Evolutionary conservation across 2,888 invertebrate species (phyloP), one percentile per base, ranked within the genome.

Genomic region (Microdon myrmicae): DNA sequence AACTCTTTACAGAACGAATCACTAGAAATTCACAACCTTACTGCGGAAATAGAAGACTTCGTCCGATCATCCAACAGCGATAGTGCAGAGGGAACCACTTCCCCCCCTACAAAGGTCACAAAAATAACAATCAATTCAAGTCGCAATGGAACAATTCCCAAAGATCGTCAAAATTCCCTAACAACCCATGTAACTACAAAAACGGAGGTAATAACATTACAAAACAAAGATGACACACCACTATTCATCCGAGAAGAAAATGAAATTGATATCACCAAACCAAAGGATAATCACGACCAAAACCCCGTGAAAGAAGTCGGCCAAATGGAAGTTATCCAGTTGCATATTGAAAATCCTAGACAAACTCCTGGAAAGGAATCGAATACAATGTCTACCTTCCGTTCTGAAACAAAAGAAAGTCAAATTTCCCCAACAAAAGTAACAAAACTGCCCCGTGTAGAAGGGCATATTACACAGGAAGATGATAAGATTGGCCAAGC

Each of bases 21-120:
- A 20, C 39, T 67, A 22, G 68, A 72, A 48, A 73, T 76, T 47
- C 68, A 71, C n/a, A 72, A 74, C 66, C 69, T 76, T 32, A 73
- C 75, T n/a, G 74, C 73, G 20, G 74, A 75, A 71, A 75, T 76
- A 29, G 73, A 75, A 68, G 72, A 69, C 38, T 75, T 75, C 39
- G 75, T 76, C 17, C 72, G 73, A 34, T 60, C 60, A 3, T 59
- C 55, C 4, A 51, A 47, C n/a, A 14, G 35, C 0, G 55, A 67
- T 3, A 37, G 20, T 54, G 34, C 47, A 8, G 29, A 61, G 16
- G 29, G 16, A 10, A 39, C 34, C 3, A 41, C 29, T 7, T 35
- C 35, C 20, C 10, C 14, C 26, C 35, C 26, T 7, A 48, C 19
- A 29, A 67, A n/a, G 37, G 49, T 9, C 19, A 13, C n/a, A 16